phyloP scores from a whole-genome alignment of 1,140 invertebrate species.

The Hyles vespertilio region DNA sequence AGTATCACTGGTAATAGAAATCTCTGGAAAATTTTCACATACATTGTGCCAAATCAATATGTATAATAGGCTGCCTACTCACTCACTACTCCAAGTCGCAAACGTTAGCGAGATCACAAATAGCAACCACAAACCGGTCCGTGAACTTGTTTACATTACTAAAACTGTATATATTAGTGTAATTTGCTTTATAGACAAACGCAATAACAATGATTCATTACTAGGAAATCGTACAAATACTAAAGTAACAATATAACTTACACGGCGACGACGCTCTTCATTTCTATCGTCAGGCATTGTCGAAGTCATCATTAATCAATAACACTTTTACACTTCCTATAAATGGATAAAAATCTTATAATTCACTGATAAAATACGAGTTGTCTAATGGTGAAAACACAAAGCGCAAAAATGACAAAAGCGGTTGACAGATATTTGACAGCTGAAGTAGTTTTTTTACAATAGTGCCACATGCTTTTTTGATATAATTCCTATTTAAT shows the following conservation, averaged over 20 bases:
- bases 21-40: conserved; percentile 4
- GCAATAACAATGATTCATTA: conserved; percentile 28
- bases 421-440: too few relatives aligned
- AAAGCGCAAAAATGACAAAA: neutral
- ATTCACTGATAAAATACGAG: neutral
- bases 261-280: conserved; percentile 60
- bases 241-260: conserved; percentile 23
- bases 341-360: neutral
- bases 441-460: too few relatives aligned
- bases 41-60: conserved; percentile 4
- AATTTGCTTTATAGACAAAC: conserved; percentile 12
- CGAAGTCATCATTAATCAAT: conserved; percentile 43
- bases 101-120: neutral
- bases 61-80: neutral
- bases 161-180: conserved; percentile 9
- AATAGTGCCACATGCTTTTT: too few relatives aligned
- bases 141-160: conserved; percentile 9
- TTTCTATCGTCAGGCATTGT: conserved; percentile 54
- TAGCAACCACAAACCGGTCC: conserved; percentile 16
- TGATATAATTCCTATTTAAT: too few relatives aligned
- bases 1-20: conserved; percentile 1
- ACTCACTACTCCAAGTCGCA: neutral
- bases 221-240: conserved; percentile 1
- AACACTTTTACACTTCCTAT: neutral
- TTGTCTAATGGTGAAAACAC: neutral